These are phyloP conservation scores for Drosophila ogumai DNA, from an alignment of 1,140 invertebrate genomes.

Conservation along the genomic window DNA sequence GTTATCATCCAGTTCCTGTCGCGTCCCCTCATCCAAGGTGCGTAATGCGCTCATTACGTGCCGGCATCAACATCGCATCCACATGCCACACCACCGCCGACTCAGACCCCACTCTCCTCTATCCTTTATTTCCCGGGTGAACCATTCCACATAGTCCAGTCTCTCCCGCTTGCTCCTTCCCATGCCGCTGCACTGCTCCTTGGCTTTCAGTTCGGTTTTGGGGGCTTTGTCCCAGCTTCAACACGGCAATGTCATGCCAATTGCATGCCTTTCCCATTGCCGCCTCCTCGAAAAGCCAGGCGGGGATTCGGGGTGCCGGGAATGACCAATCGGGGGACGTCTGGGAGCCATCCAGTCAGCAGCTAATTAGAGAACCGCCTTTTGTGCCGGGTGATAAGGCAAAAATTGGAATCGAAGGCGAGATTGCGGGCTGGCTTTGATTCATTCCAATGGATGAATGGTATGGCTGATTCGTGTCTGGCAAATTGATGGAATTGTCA, in stretches of 20 bases:
- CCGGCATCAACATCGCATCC: constrained; percentile 66
- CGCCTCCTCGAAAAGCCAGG: constrained; percentile 31
- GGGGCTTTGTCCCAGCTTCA: constrained; percentile 46
- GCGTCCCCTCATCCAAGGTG: constrained; percentile 36
- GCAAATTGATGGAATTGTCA: constrained; percentile 70
- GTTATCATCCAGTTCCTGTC: constrained; percentile 55
- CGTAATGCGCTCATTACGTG: constrained; percentile 82
- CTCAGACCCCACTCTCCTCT: constrained; percentile 29
- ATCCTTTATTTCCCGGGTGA: constrained; percentile 18
- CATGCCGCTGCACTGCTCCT: constrained; percentile 6
- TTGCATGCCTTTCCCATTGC: constrained; percentile 71
- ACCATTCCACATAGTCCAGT: constrained; percentile 23
- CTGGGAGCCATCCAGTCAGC: constrained; percentile 43
- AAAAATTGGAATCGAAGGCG: constrained; percentile 51
- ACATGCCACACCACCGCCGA: constrained; percentile 52
- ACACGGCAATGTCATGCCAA: constrained; percentile 76
- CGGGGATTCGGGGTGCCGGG: constrained; percentile 4
- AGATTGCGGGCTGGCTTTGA: constrained; percentile 50
- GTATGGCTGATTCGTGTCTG: constrained; percentile 38
- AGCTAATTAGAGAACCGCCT: constrained; percentile 76
- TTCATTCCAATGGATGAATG: constrained; percentile 15
- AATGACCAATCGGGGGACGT: constrained; percentile 26
- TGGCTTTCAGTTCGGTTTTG: constrained; percentile 44
- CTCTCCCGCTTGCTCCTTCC: not conserved
- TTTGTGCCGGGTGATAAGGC: constrained; percentile 54